Percentiles rank a stretch among this genome's conserved stretches.
phyloP scores from a whole-genome alignment of 2,797 vertebrate species.

The Sphenodon punctatus region DNA sequence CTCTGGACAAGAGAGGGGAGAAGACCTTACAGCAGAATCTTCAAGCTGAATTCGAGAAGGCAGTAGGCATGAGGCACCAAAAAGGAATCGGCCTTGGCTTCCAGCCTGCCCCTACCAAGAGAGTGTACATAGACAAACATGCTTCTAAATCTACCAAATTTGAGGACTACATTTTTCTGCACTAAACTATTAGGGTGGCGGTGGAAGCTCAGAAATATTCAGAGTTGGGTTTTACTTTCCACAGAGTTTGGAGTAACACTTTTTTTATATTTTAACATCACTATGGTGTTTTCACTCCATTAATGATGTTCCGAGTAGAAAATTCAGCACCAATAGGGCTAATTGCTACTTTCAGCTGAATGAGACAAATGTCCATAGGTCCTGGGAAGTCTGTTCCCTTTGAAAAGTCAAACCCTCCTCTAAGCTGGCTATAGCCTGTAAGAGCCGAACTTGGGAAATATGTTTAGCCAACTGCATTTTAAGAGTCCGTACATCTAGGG shows the following conservation, averaged over 20 bases:
- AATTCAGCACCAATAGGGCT: background rate
- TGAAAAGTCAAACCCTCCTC: background rate
- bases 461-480: background rate
- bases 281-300: too few species aligned
- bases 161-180: conserved; percentile 70
- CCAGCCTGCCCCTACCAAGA: conserved; percentile 71
- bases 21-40: conserved; percentile 82
- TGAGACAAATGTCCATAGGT: background rate
- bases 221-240: background rate
- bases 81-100: conserved; percentile 87
- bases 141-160: conserved; percentile 83
- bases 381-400: background rate
- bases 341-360: background rate
- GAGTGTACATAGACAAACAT: conserved; percentile 79
- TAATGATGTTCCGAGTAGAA: background rate
- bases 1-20: conserved; percentile 79
- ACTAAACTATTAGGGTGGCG: background rate
- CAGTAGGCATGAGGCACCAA: conserved; percentile 77
- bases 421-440: background rate
- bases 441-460: background rate
- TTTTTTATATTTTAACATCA: too few species aligned
- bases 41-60: conserved; percentile 86
- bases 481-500: rapidly evolving
- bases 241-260: background rate
- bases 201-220: background rate